Base-by-base conservation (phyloP, 1,140 invertebrate genomes). In the Chlorops oryzae region DNA sequence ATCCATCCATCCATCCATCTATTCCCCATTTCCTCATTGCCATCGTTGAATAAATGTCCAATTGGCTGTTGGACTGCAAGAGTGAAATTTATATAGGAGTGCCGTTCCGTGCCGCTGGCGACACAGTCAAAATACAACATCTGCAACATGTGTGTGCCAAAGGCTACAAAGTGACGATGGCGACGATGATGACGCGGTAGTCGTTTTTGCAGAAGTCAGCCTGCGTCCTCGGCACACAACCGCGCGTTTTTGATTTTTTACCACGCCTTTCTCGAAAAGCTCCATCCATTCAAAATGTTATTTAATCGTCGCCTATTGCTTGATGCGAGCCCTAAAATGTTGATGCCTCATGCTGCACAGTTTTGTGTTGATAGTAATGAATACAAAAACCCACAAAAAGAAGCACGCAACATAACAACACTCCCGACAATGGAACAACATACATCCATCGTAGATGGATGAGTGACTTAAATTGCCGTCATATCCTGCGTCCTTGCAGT, bases 401-500 rank as follows among this genome's bases (percentile, higher is more conserved):
- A n/a, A n/a, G n/a, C n/a, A n/a, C n/a, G n/a, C n/a, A n/a, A n/a
- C n/a, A n/a, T n/a, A n/a, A n/a, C n/a, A n/a, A n/a, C n/a, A n/a
- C n/a, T n/a, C n/a, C n/a, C n/a, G n/a, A n/a, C n/a, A n/a, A n/a
- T n/a, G n/a, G n/a, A n/a, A n/a, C n/a, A n/a, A n/a, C n/a, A n/a
- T n/a, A n/a, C n/a, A n/a, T n/a, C n/a, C 24, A 9, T 20, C 37
- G 34, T 34, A 49, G 35, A 42, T 42, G 47, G 38, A 38, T 53
- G 47, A 45, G 59, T 63, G 65, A 59, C 62, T 68, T 64, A 63
- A 69, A 69, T 69, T 68, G 62, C 65, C 65, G 56, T 59, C 62
- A 59, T 63, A 68, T 68, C 65, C 5, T 39, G 38, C 25, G 22
- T 41, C 21, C 21, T 13, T 41, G 20, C 25, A 41, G 25, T 41